Evolutionary conservation across 2,888 invertebrate genomes (phyloP).

Genomic region (Bembecia ichneumoniformis): DNA sequence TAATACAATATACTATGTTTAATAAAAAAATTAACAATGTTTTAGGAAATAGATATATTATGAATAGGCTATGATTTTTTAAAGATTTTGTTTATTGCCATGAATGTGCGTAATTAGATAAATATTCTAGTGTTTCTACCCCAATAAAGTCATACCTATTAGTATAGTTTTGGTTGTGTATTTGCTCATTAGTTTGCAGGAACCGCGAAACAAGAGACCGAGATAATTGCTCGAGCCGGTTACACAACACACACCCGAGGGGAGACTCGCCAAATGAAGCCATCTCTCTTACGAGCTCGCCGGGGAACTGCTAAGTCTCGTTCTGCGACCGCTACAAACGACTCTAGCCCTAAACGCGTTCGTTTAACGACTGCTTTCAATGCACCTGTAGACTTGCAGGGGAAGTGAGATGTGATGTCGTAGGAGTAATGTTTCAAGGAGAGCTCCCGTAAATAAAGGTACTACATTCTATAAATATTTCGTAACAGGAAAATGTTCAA

Average conservation of each 20-base stretch:
- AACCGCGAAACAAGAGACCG: conserved; percentile 33
- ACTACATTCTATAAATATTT: no score
- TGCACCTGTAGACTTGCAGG: neutral
- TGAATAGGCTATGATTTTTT: no score
- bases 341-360: neutral
- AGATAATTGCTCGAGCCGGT: conserved; percentile 30
- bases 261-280: conserved; percentile 41
- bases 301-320: neutral
- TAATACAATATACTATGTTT: no score
- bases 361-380: neutral
- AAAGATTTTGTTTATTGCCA: no score
- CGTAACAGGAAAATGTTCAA: no score
- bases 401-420: conserved; percentile 13
- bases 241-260: conserved; percentile 11
- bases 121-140: no score
- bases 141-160: no score
- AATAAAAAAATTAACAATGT: no score
- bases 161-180: no score
- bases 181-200: conserved; percentile 44
- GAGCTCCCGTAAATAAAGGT: conserved; percentile 44
- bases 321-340: neutral
- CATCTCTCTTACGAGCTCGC: conserved; percentile 23
- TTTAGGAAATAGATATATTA: no score
- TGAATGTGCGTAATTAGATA: no score
- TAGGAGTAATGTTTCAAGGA: conserved; percentile 25